Percentiles rank a stretch among this genome's conserved stretches.
Evolutionary conservation across 2,888 invertebrate species (phyloP).

Genomic region (Lamellibrachia columna): DNA sequence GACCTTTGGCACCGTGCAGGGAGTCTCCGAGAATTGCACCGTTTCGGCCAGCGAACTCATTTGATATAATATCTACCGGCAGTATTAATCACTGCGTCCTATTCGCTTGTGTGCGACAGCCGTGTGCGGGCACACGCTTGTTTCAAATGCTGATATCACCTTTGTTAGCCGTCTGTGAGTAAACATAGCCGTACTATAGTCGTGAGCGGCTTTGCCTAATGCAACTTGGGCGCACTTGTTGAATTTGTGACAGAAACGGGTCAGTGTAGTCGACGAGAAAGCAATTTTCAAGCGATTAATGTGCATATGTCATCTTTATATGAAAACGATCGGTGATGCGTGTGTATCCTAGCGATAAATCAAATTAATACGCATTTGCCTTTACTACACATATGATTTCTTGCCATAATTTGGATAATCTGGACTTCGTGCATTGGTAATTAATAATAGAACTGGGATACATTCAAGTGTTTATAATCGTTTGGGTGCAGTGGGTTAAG

Average conservation of each 20-base stretch:
- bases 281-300: background rate
- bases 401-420: background rate
- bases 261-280: background rate
- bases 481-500: background rate
- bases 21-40: background rate
- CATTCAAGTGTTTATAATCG: background rate
- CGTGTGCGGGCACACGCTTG: background rate
- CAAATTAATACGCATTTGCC: background rate
- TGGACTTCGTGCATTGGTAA: background rate
- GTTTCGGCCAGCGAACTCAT: background rate
- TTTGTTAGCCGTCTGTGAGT: background rate
- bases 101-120: background rate
- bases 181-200: background rate
- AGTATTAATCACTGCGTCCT: background rate
- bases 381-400: background rate
- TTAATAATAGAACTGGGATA: background rate
- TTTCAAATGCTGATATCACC: slow-evolving; percentile 16
- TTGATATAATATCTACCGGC: background rate
- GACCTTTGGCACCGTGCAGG: background rate
- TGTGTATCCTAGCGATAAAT: background rate
- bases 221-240: background rate
- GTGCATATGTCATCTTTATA: background rate
- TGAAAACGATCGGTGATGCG: background rate
- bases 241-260: background rate
- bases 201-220: slow-evolving; percentile 16